Evolutionary conservation across 2,888 invertebrate species (phyloP).

Genomic region (Azorinus chamasolen): DNA sequence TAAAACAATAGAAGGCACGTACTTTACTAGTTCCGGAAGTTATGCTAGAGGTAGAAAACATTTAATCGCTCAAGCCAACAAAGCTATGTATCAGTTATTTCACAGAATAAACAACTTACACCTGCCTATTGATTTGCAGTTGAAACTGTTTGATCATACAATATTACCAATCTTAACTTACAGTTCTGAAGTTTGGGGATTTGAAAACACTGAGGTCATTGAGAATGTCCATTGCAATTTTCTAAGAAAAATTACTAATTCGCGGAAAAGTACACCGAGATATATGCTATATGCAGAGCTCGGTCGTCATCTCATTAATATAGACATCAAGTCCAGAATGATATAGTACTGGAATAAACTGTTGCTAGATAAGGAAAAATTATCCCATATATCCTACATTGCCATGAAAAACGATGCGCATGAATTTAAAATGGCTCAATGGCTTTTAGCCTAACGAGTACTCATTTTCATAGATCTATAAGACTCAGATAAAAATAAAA

Average conservation of each 20-base stretch:
- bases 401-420: not conserved
- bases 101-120: not conserved
- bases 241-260: constrained; percentile 11
- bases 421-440: too few species aligned
- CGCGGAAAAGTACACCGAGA: constrained; percentile 7
- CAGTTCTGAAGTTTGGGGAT: constrained; percentile 26
- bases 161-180: constrained; percentile 24
- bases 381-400: constrained; percentile 2
- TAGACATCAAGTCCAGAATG: constrained; percentile 26
- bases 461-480: too few species aligned
- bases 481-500: too few species aligned
- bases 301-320: constrained; percentile 1
- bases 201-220: constrained; percentile 11
- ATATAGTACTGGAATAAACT: constrained; percentile 11
- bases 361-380: not conserved
- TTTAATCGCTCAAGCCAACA: constrained; percentile 9
- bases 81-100: constrained; percentile 22
- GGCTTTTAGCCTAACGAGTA: too few species aligned
- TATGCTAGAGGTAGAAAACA: constrained; percentile 8
- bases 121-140: constrained; percentile 12
- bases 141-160: constrained; percentile 29
- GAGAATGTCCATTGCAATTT: constrained; percentile 31
- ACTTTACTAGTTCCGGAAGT: constrained; percentile 7
- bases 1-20: not conserved
- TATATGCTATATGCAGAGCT: constrained; percentile 30